These are phyloP conservation scores for Salvelinus sp. DNA, from an alignment of 2,113 vertebrate genomes.

Conservation along the genomic window DNA sequence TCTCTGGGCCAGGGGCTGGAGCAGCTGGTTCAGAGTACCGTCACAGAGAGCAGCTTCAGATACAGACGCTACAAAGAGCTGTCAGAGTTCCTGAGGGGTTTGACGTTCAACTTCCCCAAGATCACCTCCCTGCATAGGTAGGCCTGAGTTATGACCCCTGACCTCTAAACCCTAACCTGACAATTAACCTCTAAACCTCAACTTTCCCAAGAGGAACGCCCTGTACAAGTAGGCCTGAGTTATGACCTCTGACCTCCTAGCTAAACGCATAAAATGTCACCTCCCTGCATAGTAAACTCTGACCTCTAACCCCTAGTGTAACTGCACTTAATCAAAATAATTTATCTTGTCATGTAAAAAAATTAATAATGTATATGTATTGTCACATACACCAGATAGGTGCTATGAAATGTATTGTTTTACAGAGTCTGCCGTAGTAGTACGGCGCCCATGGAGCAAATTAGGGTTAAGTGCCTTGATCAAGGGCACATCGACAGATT, in stretches of 20 bases:
- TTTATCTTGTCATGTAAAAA: too few relatives aligned
- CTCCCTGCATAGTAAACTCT: background rate
- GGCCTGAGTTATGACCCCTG: background rate
- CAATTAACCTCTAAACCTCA: background rate
- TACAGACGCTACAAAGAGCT: conserved; percentile 85
- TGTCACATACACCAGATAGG: too few relatives aligned
- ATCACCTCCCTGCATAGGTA: conserved; percentile 84
- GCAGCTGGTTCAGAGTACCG: conserved; percentile 75
- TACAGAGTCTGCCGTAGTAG: too few relatives aligned
- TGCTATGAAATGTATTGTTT: too few relatives aligned
- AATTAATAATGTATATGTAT: too few relatives aligned
- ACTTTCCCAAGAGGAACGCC: conserved; percentile 80
- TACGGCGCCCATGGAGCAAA: too few relatives aligned
- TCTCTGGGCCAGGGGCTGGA: conserved; percentile 88
- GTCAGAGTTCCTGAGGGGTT: conserved; percentile 80
- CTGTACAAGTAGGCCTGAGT: conserved; percentile 71
- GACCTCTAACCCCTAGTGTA: background rate
- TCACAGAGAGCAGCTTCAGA: conserved; percentile 80
- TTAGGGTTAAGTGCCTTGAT: too few relatives aligned
- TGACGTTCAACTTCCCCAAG: conserved; percentile 88
- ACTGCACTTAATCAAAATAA: background rate
- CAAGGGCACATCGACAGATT: too few relatives aligned
- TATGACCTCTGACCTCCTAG: conserved; percentile 3
- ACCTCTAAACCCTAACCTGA: background rate
- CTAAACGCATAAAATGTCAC: too few relatives aligned